Evolutionary conservation across 2,113 vertebrate species (phyloP), one percentile per base, ranked within the genome.

Genomic region (Equus przewalskii): DNA sequence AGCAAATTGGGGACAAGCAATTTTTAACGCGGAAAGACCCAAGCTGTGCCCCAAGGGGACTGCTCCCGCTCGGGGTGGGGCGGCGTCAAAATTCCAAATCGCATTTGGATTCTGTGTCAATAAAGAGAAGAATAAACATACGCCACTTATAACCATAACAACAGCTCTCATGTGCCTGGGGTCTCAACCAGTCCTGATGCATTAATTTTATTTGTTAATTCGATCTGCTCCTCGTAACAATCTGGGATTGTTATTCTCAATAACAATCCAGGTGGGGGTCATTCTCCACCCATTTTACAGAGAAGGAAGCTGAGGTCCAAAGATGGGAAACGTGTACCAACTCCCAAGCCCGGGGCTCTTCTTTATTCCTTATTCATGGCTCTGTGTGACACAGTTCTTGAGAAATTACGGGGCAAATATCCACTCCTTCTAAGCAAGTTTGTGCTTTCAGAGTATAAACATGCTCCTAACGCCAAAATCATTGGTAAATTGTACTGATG

Each of bases 1-100:
- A 67, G 46, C 58, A 56, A 67, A 24, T n/a, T 51, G 30, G 10
- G 12, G 13, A 72, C 69, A 41, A 89, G 44, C 30, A 8, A 58
- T 24, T n/a, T 89, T 62, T 60, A 36, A 21, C 21, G 7, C 8
- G 12, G n/a, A 80, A 88, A 88, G 64, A 49, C 54, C 33, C 28
- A 56, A 41, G 33, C 10, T 0, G 41, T 15, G 36, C 22, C 49
- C 33, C 9, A 3, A 0, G 2, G 18, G 2, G 6, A 33, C 46
- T 33, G 56, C 21, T 26, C 82, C 22, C 46, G 28, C 51, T 54
- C 14, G 8, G 26, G n/a, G 15, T 19, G 56, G 56, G 28, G 21
- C 46, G 69, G 36, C 30, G 2, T 24, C 36, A 70, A 51, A 62
- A 87, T 67, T 67, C 24, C 7, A n/a, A 60, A 22, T 19, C 54